Evolutionary conservation across 2,113 vertebrate species (phyloP), one percentile per base, ranked within the genome.

Genomic region (Burhinus oedicnemus): DNA sequence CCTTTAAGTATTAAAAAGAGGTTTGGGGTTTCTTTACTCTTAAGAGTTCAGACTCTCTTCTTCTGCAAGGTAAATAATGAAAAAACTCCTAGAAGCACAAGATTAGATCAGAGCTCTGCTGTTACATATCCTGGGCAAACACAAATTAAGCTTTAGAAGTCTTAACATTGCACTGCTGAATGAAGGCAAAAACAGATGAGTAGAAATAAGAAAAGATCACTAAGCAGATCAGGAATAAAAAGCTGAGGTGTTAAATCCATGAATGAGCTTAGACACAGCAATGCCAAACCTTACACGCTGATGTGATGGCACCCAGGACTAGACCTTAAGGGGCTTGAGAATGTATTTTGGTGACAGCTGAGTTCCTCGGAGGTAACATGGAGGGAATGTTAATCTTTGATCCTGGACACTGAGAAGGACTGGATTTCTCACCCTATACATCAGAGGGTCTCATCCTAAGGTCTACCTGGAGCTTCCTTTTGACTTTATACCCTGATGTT

Each of bases 321-420:
- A 52, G 40, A 70, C 20, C 8, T 58, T 32, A 49, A 76, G 75
- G 44, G 86, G 30, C 42, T 54, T 85, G 47, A 87, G 38, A 40
- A 90, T 83, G 14, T 32, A 23, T 71, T 85, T 75, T 82, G 36
- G 52, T 79, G 70, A 58, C 34, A 90, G 55, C 40, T 70, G 65
- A 71, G 42, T 6, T 58, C 42, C 18, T 76, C 8, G 0, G 38
- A 42, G 70, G 42, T 76, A 55, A 32, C 0, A 0, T 12, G 8
- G 22, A 86, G 14, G n/a, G 44, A 89, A 64, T 9, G 29, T 30
- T 90, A 83, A 83, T 72, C 57, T 45, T 78, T 61, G 82, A 21
- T n/a, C 30, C 51, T 76, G 42, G 25, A 38, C 42, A n/a, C 18
- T 36, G 16, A 75, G 45, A 30, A 87, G 52, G 52, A 51, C 3